phyloP scores from a whole-genome alignment of 1,140 invertebrate species.

The Atta texana region DNA sequence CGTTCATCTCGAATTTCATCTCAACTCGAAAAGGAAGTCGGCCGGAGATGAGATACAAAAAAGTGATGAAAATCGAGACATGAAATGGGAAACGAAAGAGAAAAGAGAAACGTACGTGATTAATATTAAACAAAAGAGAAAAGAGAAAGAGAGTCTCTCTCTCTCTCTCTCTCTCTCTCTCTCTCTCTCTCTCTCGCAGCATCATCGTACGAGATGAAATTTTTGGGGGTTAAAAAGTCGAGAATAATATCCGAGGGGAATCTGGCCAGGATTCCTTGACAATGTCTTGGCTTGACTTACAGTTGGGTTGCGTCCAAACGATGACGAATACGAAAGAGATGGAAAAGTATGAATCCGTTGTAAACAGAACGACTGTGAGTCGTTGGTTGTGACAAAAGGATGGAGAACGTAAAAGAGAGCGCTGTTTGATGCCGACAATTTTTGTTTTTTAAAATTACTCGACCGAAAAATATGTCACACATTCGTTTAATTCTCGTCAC shows the following conservation, averaged over 20 bases:
- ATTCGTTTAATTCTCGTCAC: neutral
- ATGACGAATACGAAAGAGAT: constrained; percentile 80
- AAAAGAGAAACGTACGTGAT: neutral
- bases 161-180: neutral
- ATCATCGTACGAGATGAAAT: constrained; percentile 49
- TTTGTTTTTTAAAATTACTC: constrained; percentile 19
- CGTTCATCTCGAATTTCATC: constrained; percentile 55
- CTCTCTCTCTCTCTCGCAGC: neutral
- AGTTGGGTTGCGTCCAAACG: constrained; percentile 81
- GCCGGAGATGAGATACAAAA: constrained; percentile 9
- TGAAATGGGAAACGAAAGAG: neutral
- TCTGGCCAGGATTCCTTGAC: constrained; percentile 80
- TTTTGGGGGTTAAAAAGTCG: constrained; percentile 72
- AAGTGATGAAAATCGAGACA: constrained; percentile 35
- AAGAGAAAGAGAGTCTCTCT: neutral
- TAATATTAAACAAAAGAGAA: neutral
- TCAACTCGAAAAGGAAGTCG: constrained; percentile 51
- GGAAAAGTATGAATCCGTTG: constrained; percentile 37
- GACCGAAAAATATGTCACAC: constrained; percentile 15
- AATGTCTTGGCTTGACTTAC: constrained; percentile 74
- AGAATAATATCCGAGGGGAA: constrained; percentile 73
- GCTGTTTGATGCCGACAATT: neutral
- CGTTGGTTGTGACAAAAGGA: constrained; percentile 19
- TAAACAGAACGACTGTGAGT: constrained; percentile 68
- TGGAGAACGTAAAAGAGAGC: constrained; percentile 1